These are phyloP conservation scores for Umimayanthus chanpuru DNA, from an alignment of 92 coral and sea anemone species.

Conservation along the genomic window DNA sequence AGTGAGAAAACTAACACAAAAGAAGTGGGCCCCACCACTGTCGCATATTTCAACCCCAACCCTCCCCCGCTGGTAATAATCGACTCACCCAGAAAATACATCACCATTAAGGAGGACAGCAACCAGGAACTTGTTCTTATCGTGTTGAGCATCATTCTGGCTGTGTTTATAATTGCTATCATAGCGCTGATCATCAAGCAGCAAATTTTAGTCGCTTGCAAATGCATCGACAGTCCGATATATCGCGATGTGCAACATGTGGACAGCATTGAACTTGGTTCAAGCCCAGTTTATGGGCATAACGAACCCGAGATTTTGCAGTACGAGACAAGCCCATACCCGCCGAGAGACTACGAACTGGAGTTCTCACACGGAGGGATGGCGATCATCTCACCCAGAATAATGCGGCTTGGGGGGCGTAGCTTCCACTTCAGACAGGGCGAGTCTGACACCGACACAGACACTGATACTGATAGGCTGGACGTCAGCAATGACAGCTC, in stretches of 20 bases:
- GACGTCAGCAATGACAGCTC: slow-evolving; percentile 82
- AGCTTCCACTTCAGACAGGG: slow-evolving; percentile 34
- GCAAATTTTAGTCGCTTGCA: slow-evolving; percentile 72
- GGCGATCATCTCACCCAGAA: slow-evolving; percentile 33
- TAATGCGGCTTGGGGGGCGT: slow-evolving; percentile 30
- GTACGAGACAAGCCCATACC: slow-evolving; percentile 81
- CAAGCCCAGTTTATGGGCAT: slow-evolving; percentile 64
- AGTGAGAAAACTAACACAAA: not conserved
- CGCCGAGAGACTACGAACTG: slow-evolving; percentile 60
- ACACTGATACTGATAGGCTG: slow-evolving; percentile 78
- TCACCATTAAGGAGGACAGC: slow-evolving; percentile 78
- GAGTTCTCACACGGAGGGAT: slow-evolving; percentile 43
- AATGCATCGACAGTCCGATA: slow-evolving; percentile 66
- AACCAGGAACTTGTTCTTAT: slow-evolving; percentile 89
- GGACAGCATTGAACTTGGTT: slow-evolving; percentile 78
- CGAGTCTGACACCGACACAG: slow-evolving; percentile 63
- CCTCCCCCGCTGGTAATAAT: slow-evolving; percentile 71
- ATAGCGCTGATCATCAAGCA: slow-evolving; percentile 68
- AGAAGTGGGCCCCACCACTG: slow-evolving; percentile 37
- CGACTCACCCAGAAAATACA: slow-evolving; percentile 71
- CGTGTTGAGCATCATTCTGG: slow-evolving; percentile 75
- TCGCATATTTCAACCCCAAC: slow-evolving; percentile 46
- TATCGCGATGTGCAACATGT: slow-evolving; percentile 69
- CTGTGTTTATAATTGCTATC: slow-evolving; percentile 74
- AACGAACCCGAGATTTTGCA: slow-evolving; percentile 73